Evolutionary conservation across 1,140 invertebrate genomes (phyloP).

Genomic region (Bombus breviceps): DNA sequence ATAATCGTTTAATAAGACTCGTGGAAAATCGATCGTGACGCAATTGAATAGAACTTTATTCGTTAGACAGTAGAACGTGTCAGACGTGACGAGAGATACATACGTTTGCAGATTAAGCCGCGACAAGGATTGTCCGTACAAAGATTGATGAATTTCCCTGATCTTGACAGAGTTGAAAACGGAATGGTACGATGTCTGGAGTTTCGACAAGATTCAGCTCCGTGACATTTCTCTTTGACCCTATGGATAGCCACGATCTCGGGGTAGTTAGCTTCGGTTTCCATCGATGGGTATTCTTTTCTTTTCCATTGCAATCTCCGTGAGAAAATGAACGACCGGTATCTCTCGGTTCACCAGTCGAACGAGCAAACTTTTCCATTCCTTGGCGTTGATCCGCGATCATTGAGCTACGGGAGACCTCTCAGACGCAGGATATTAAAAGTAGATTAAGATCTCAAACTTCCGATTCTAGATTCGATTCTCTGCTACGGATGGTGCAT

Average conservation of each 20-base stretch:
- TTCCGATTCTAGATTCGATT: slow-evolving; percentile 50
- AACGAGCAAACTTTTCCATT: slow-evolving; percentile 53
- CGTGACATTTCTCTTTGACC: background rate
- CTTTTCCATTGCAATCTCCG: slow-evolving; percentile 53
- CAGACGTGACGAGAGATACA: background rate
- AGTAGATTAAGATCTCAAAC: slow-evolving; percentile 67
- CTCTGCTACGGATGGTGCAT: slow-evolving; percentile 28
- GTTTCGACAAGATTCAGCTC: slow-evolving; percentile 17
- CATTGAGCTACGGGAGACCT: slow-evolving; percentile 37
- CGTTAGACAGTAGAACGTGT: background rate
- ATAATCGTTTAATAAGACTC: background rate
- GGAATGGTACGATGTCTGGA: background rate
- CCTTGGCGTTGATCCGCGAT: slow-evolving; percentile 50
- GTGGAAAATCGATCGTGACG: background rate
- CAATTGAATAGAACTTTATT: background rate
- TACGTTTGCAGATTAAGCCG: background rate
- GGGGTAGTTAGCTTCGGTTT: slow-evolving; percentile 3
- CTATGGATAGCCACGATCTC: background rate
- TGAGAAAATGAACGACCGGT: slow-evolving; percentile 64
- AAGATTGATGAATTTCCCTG: slow-evolving; percentile 31
- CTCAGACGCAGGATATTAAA: slow-evolving; percentile 70
- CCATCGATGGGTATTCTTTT: slow-evolving; percentile 16
- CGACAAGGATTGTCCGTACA: background rate
- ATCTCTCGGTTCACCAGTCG: slow-evolving; percentile 17
- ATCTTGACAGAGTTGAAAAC: background rate